phyloP scores from a whole-genome alignment of 2,797 vertebrate genomes.

The Echiichthys vipera region DNA sequence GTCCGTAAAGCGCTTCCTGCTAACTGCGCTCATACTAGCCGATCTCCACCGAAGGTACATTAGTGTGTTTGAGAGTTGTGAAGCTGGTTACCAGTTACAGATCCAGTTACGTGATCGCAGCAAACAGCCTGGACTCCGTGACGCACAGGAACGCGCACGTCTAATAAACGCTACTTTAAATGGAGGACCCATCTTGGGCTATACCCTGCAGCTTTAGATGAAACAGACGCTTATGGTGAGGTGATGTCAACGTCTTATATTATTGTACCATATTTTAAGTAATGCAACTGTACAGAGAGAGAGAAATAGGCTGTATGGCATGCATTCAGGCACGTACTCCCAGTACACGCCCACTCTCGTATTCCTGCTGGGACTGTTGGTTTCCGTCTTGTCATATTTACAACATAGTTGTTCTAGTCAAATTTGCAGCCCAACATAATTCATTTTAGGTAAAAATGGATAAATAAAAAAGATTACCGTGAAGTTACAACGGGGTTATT shows the following conservation, averaged over 20 bases:
- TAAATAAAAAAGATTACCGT: too few relatives aligned
- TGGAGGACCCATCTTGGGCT: slow-evolving; percentile 47
- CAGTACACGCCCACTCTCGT: slow-evolving; percentile 63
- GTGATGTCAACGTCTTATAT: slow-evolving; percentile 12
- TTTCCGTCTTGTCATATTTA: background rate
- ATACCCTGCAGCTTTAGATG: slow-evolving; percentile 22
- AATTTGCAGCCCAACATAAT: background rate
- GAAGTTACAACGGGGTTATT: background rate
- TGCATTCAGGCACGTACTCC: slow-evolving; percentile 60
- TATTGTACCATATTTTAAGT: background rate
- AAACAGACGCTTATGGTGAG: slow-evolving; percentile 54
- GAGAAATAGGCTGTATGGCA: background rate
- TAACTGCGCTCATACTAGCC: slow-evolving; percentile 40
- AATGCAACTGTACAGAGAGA: background rate
- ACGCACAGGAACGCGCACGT: slow-evolving; percentile 41
- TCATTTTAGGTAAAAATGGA: background rate
- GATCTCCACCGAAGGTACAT: slow-evolving; percentile 35
- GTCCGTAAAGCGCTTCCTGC: slow-evolving; percentile 40
- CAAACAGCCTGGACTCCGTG: background rate
- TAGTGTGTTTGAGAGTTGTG: background rate
- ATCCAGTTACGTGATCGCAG: slow-evolving; percentile 12
- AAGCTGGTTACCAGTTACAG: background rate
- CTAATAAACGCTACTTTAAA: slow-evolving; percentile 24
- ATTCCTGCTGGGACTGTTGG: slow-evolving; percentile 3
- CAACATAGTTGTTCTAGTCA: background rate